Evolutionary conservation across 1,140 invertebrate species (phyloP), one percentile per base, ranked within the genome.

Genomic region (Drosophila paulistorum): DNA sequence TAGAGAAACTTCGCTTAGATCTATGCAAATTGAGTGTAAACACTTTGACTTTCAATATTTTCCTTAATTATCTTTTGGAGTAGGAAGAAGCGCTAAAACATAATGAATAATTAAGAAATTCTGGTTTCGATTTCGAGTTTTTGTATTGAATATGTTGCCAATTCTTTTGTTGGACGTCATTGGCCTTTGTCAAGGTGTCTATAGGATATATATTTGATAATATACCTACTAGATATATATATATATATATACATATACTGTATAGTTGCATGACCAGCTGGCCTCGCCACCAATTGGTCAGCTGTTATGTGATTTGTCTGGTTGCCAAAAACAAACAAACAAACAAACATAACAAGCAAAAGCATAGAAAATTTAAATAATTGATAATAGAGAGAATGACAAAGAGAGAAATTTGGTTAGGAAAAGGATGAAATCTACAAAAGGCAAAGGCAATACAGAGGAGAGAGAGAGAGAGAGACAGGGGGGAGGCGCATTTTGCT

Each of bases 231-330:
- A n/a, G 1, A 61, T 45, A 30, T 59, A 55, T 30, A 60, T n/a
- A 30, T 41, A 30, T 51, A 37, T 30, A 39, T 57, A 66, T 33
- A 48, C 74, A n/a, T 42, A 58, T 62, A 37, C 33, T 59, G 61
- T 75, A 68, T 72, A 37, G 67, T 59, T 14, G 45, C 62, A 79
- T 59, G n/a, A 78, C 65, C 83, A 87, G 83, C 83, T 86, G 82
- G 79, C 82, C 82, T 86, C 82, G 79, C 82, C 65, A 72, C 74
- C 71, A 39, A 39, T 11, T 81, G 69, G 66, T 87, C 83, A 87
- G 83, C 84, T 87, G 83, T 85, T 85, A 86, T 85, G 78, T 86
- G 78, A 83, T 76, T 75, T 83, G 64, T 63, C 33, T 59, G 41
- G 54, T 54, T 87, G 83, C 83, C 84, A 87, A 84, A 84, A 78